A percentile compares a stretch with the other conserved stretches of the same genome.
Conservation (phyloP, 2,113 vertebrate species). For the Prinia subflava region DNA sequence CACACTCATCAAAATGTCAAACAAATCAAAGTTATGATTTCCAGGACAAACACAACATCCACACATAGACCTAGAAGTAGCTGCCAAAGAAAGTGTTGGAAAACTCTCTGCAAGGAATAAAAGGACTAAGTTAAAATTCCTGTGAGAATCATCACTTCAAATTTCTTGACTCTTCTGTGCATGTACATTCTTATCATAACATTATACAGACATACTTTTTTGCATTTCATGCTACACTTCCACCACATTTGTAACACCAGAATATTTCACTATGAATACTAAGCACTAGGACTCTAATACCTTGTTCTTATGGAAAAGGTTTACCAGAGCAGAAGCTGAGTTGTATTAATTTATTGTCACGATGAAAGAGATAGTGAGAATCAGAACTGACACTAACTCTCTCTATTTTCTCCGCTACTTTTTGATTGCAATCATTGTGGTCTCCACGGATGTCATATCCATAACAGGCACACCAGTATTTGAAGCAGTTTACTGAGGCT, state of each 20-base stretch:
- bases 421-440: slow-evolving; percentile 47
- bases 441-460: slow-evolving; percentile 1
- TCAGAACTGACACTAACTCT: slow-evolving; percentile 37
- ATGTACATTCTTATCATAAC: neutral
- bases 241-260: neutral
- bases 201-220: neutral
- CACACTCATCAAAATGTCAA: neutral
- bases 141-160: slow-evolving; percentile 2
- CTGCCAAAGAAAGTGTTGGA: neutral
- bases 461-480: slow-evolving; percentile 18
- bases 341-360: slow-evolving; percentile 13
- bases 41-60: neutral
- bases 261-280: slow-evolving; percentile 9
- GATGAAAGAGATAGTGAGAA: slow-evolving; percentile 17
- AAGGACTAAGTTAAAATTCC: neutral
- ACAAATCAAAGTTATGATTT: neutral
- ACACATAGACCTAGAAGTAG: neutral
- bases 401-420: neutral
- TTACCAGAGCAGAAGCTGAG: slow-evolving; percentile 12
- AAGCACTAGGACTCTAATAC: neutral
- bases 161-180: neutral
- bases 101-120: neutral
- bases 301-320: slow-evolving; percentile 22
- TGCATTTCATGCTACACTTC: neutral
- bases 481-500: slow-evolving; percentile 48